phyloP scores from a whole-genome alignment of 2,113 vertebrate genomes.

The Oxyura jamaicensis region DNA sequence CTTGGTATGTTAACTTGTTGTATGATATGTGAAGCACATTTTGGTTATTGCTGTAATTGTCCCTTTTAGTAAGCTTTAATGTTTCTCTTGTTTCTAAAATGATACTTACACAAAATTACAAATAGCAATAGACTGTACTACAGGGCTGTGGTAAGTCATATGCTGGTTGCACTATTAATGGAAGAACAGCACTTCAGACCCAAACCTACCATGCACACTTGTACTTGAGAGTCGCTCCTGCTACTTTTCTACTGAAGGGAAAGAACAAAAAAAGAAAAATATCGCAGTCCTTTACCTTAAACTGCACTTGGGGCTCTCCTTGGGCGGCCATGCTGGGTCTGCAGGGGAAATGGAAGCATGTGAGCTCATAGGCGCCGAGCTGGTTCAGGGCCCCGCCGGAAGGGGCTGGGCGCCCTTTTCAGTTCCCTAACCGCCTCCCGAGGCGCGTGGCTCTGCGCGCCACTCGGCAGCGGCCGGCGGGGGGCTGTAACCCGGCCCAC shows the following conservation, averaged over 20 bases:
- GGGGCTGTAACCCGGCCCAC: neutral
- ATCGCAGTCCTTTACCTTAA: slow-evolving; percentile 72
- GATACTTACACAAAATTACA: neutral
- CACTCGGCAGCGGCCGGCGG: neutral
- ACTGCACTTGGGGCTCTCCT: slow-evolving; percentile 86
- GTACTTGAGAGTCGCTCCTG: fast-evolving
- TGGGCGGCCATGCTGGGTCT: slow-evolving; percentile 83
- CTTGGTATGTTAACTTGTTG: no score
- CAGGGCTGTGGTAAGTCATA: fast-evolving
- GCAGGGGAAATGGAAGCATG: slow-evolving; percentile 32
- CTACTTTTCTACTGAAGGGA: fast-evolving
- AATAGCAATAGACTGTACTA: fast-evolving
- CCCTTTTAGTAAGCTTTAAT: neutral
- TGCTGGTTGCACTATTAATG: fast-evolving
- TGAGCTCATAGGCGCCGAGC: neutral
- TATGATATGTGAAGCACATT: no score
- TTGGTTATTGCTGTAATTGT: no score
- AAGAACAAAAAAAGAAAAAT: no score
- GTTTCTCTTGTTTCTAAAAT: neutral
- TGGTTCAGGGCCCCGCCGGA: neutral
- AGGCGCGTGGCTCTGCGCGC: neutral
- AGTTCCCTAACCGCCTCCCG: neutral
- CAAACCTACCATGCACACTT: neutral
- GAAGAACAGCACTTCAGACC: neutral
- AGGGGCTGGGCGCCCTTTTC: neutral